Evolutionary conservation across 2,888 invertebrate species (phyloP).

Genomic region (Lasioglossum morio): DNA sequence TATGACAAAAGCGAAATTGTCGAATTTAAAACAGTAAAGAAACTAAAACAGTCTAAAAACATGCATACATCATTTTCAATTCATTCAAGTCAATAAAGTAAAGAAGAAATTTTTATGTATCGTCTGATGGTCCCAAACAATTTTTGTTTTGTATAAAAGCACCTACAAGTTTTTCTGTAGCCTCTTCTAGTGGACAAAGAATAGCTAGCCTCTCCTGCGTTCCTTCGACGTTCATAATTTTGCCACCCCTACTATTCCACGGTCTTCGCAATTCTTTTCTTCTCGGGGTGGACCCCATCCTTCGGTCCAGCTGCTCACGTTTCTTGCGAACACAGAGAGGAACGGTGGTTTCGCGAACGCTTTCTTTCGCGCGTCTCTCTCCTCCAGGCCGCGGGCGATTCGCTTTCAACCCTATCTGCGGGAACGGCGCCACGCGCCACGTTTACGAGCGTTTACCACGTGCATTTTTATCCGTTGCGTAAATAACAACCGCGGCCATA

Average conservation of each 20-base stretch:
- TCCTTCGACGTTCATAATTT: not conserved
- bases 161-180: not conserved
- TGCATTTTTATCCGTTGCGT: constrained; percentile 79
- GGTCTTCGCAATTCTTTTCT: not conserved
- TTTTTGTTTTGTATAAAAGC: not conserved
- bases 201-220: not conserved
- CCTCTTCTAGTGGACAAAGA: not conserved
- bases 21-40: not conserved
- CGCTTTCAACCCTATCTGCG: constrained; percentile 51
- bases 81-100: not conserved
- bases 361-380: constrained; percentile 18
- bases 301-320: not conserved
- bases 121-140: not conserved
- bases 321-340: constrained; percentile 19
- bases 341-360: constrained; percentile 4
- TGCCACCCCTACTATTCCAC: not conserved
- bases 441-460: constrained; percentile 77
- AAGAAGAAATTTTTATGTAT: not conserved
- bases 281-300: not conserved
- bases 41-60: not conserved
- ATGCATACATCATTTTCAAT: not conserved
- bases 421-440: constrained; percentile 63
- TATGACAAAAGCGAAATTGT: not conserved
- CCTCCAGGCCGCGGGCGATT: constrained; percentile 23
- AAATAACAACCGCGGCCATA: constrained; percentile 79